Conservation (phyloP, 1,140 invertebrate species). For the Ephestia elutella region DNA sequence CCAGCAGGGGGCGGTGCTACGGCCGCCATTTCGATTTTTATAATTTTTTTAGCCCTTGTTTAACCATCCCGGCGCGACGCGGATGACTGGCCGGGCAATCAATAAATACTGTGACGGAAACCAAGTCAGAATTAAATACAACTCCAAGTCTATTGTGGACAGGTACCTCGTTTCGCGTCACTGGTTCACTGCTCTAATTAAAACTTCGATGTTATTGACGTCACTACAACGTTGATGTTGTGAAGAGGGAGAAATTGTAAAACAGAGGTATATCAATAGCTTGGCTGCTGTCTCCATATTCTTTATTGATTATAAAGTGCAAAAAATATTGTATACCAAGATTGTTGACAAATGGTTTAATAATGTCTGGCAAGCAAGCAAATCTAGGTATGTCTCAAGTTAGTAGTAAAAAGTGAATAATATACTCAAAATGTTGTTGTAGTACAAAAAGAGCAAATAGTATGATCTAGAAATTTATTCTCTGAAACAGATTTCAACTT, state of each 20-base stretch:
- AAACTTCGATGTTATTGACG: slow-evolving; percentile 15
- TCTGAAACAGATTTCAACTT: too few relatives aligned
- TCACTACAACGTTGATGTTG: slow-evolving; percentile 9
- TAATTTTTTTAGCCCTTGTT: slow-evolving; percentile 64
- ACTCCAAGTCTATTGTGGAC: slow-evolving; percentile 33
- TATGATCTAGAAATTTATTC: too few relatives aligned
- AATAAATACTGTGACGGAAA: slow-evolving; percentile 60
- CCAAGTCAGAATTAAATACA: slow-evolving; percentile 61
- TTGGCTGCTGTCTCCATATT: too few relatives aligned
- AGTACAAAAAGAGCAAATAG: too few relatives aligned
- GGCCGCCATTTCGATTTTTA: slow-evolving; percentile 62
- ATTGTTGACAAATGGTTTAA: too few relatives aligned
- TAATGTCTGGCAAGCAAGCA: too few relatives aligned
- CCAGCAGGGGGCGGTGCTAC: slow-evolving; percentile 60
- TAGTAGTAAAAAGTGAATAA: too few relatives aligned
- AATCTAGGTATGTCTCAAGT: too few relatives aligned
- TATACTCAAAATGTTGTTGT: too few relatives aligned
- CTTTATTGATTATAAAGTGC: too few relatives aligned
- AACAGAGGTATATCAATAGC: too few relatives aligned
- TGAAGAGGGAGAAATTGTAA: slow-evolving; percentile 1
- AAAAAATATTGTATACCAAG: too few relatives aligned
- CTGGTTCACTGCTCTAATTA: slow-evolving; percentile 26
- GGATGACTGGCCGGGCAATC: slow-evolving; percentile 60
- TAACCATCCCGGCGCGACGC: slow-evolving; percentile 54
- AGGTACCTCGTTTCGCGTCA: slow-evolving; percentile 34